Evolutionary conservation across 2,113 vertebrate genomes (phyloP), one percentile per base, ranked within the genome.

Genomic region (Mirza zaza): DNA sequence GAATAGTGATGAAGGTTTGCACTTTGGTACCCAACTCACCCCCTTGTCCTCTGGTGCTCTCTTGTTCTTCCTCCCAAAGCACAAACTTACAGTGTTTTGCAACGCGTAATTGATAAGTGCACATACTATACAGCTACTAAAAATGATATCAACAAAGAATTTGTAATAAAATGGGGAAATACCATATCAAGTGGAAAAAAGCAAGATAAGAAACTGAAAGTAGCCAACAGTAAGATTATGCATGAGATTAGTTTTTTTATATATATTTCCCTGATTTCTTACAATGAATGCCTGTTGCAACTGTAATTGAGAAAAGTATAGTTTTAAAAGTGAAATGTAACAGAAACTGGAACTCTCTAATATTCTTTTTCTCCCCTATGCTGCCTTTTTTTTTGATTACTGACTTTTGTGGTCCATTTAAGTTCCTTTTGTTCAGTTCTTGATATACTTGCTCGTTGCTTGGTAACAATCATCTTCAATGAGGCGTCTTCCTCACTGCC

Each of bases 361-460:
- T 32, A 9, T 11, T 50, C 20, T 68, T 39, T 48, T 15, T 84
- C 50, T 68, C 57, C 70, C 27, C 29, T 36, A 9, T 36, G 79
- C 76, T 55, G 0, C 39, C 48, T 73, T 52, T 57, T 45, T 70
- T 34, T 45, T 52, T 65, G 70, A 79, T 88, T 61, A 87, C 2
- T 84, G 94, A 68, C 71, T 96, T 97, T 2, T 7, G 92, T 96
- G 84, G 2, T 95, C 94, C 96, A 91, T 87, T 96, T 91, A 89
- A 87, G 82, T 86, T 96, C 96, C 94, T 96, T 96, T 97, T 52
- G 32, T 27, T 61, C 93, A 61, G 39, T 79, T 95, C 97, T 97
- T 94, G 83, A 67, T 52, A 2, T 71, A 86, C 96, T 84, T 84
- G 83, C 0, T 1, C 71, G 97, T 98, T 98, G 98, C 98, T 96